Percentiles rank a stretch among this genome's conserved stretches.
Conservation (phyloP, 2,888 invertebrate genomes). For the Epirrita christyi region DNA sequence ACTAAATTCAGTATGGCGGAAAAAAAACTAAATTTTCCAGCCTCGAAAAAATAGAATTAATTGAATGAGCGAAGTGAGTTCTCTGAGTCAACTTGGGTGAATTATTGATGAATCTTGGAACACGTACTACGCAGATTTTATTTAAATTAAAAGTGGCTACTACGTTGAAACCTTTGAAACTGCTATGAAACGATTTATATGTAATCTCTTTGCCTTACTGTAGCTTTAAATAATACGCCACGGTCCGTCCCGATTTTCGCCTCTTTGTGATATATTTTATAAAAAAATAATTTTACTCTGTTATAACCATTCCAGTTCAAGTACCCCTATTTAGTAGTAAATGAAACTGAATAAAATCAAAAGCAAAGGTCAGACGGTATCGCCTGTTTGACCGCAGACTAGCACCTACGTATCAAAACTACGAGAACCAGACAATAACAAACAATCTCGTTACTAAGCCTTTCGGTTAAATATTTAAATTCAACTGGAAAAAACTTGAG, state of each 20-base stretch:
- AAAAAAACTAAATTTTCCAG: too few relatives aligned
- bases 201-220: too few relatives aligned
- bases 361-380: slow-evolving; percentile 2
- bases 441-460: not conserved
- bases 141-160: too few relatives aligned
- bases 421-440: not conserved
- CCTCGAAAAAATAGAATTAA: too few relatives aligned
- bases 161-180: too few relatives aligned
- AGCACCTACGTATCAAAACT: not conserved
- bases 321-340: not conserved
- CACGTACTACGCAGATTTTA: too few relatives aligned
- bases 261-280: not conserved
- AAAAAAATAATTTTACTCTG: not conserved
- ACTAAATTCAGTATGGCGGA: too few relatives aligned
- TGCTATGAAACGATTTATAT: too few relatives aligned
- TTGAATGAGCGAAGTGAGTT: too few relatives aligned
- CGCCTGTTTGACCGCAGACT: not conserved
- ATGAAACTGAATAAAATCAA: not conserved
- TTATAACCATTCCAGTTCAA: not conserved
- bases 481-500: not conserved
- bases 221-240: not conserved
- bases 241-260: not conserved
- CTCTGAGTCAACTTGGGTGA: too few relatives aligned
- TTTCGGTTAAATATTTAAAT: too few relatives aligned
- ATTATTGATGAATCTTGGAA: too few relatives aligned